These are phyloP conservation scores for Andinoacara biseriatus DNA, from an alignment of 2,113 vertebrate species.

Conservation along the genomic window DNA sequence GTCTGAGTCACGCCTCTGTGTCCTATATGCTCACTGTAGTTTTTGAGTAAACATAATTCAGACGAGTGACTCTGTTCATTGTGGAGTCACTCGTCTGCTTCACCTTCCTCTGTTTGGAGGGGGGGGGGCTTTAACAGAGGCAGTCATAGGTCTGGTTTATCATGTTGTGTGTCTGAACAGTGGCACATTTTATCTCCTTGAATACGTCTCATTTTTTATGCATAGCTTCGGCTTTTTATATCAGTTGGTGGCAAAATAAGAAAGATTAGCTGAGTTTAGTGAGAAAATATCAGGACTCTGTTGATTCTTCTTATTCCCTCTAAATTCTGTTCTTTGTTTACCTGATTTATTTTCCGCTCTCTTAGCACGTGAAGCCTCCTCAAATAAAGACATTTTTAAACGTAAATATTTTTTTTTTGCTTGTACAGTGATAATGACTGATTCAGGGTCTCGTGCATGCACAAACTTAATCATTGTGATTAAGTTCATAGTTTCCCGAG, in stretches of 20 bases:
- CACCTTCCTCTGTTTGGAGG: slow-evolving; percentile 18
- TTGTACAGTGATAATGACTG: not conserved
- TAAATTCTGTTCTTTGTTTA: slow-evolving; percentile 46
- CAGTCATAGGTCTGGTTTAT: slow-evolving; percentile 28
- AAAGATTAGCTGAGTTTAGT: not conserved
- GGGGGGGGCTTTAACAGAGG: slow-evolving; percentile 11
- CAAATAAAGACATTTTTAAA: slow-evolving; percentile 4
- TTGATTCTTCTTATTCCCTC: slow-evolving; percentile 23
- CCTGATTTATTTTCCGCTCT: slow-evolving; percentile 18
- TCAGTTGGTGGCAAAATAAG: not conserved
- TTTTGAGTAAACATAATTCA: slow-evolving; percentile 57
- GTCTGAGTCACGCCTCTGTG: slow-evolving; percentile 33
- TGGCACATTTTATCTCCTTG: slow-evolving; percentile 14
- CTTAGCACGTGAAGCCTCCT: not conserved
- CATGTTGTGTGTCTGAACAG: slow-evolving; percentile 23
- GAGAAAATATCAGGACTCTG: slow-evolving; percentile 14
- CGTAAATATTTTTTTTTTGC: not conserved
- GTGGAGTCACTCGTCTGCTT: slow-evolving; percentile 39
- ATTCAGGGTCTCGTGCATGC: slow-evolving; percentile 11
- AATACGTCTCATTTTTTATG: slow-evolving; percentile 25
- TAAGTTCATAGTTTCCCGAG: not conserved
- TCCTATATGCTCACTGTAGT: slow-evolving; percentile 46
- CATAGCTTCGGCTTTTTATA: slow-evolving; percentile 30
- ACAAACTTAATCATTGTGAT: slow-evolving; percentile 21
- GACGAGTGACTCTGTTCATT: not conserved